phyloP scores from a whole-genome alignment of 2,797 vertebrate genomes.

The Cyclopterus lumpus region DNA sequence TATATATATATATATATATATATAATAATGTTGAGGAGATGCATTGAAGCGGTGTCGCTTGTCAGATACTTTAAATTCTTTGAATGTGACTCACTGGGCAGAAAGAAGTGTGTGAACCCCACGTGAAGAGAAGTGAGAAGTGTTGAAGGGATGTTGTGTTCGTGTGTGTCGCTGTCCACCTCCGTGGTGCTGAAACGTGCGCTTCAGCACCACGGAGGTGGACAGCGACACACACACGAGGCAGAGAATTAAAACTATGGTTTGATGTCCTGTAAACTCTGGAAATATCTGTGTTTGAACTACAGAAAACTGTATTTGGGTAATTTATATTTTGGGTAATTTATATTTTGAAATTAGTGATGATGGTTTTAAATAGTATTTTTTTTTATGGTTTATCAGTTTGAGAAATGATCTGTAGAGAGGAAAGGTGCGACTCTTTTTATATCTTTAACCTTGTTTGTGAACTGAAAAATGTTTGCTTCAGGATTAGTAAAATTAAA shows the following conservation, averaged over 20 bases:
- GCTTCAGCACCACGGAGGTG: slow-evolving; percentile 29
- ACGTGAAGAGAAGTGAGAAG: not conserved
- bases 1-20: too few relatives aligned
- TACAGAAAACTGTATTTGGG: not conserved
- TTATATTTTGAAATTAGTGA: not conserved
- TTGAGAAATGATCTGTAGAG: not conserved
- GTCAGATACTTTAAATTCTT: slow-evolving; percentile 9
- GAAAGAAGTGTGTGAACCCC: slow-evolving; percentile 15
- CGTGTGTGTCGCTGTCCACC: slow-evolving; percentile 10
- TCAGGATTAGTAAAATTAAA: not conserved
- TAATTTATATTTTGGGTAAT: not conserved
- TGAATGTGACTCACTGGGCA: not conserved
- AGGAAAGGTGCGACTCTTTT: not conserved
- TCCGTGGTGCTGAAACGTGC: not conserved
- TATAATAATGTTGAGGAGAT: not conserved
- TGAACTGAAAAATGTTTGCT: not conserved
- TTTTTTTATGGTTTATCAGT: not conserved
- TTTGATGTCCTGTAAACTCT: not conserved
- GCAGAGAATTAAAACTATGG: not conserved
- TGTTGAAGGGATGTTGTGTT: too few relatives aligned
- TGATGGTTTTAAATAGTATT: not conserved
- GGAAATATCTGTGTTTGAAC: not conserved
- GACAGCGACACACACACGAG: slow-evolving; percentile 28
- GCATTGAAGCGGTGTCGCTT: not conserved
- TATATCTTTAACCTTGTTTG: not conserved